phyloP scores from a whole-genome alignment of 2,797 vertebrate species.

The Microctenopoma lineatum region DNA sequence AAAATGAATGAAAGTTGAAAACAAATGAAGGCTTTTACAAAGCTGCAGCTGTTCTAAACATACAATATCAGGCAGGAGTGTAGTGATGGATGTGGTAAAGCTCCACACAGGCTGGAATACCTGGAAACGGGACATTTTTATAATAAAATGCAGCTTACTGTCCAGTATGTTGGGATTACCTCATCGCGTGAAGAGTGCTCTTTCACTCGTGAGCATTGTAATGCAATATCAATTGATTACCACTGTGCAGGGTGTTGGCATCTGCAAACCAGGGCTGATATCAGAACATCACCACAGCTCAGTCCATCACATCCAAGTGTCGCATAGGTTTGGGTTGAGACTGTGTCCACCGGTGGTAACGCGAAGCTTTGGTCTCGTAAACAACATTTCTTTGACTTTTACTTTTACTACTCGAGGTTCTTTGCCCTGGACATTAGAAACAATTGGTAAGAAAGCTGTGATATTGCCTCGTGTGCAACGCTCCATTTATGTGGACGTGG shows the following conservation, averaged over 20 bases:
- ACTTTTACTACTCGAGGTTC: not conserved
- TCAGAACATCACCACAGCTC: not conserved
- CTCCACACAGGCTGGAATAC: not conserved
- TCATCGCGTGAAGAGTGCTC: not conserved
- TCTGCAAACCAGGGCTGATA: not conserved
- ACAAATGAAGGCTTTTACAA: slow-evolving; percentile 14
- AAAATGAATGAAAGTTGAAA: not conserved
- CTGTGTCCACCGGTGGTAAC: too few relatives aligned
- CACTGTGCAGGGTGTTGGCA: not conserved
- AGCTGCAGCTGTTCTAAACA: not conserved
- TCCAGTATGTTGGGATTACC: not conserved
- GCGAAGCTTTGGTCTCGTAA: not conserved
- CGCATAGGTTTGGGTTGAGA: not conserved
- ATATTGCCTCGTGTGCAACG: not conserved
- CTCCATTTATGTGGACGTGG: not conserved
- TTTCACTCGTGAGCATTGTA: not conserved
- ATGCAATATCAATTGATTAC: not conserved
- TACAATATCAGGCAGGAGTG: not conserved
- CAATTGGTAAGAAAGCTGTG: not conserved
- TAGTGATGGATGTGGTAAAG: not conserved
- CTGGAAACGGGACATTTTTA: not conserved
- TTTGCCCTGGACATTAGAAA: not conserved
- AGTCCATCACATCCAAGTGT: not conserved
- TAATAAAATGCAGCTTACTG: not conserved
- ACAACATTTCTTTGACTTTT: not conserved